Conservation (phyloP, 2,113 vertebrate species). For the Engraulis encrasicolus region DNA sequence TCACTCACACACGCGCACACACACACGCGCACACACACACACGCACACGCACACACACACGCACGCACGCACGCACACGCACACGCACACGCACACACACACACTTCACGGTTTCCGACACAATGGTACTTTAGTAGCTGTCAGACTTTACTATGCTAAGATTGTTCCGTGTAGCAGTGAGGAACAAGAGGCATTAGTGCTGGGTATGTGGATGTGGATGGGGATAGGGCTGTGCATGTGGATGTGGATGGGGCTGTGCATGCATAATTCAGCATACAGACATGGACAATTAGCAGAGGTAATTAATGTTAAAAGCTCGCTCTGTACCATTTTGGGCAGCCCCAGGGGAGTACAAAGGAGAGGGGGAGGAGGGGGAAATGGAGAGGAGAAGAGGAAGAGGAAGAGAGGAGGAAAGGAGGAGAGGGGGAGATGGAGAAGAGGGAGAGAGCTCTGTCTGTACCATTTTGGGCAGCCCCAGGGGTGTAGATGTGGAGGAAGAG, state of each 20-base stretch:
- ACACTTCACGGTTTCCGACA: not conserved
- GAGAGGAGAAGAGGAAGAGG: not conserved
- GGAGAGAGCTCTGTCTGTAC: slow-evolving; percentile 1
- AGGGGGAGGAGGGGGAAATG: not conserved
- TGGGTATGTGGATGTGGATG: too few relatives aligned
- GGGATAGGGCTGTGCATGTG: slow-evolving; percentile 24
- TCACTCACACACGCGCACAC: too few relatives aligned
- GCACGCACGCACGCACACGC: slow-evolving; percentile 2
- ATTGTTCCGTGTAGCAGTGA: not conserved
- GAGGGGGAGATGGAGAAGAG: not conserved
- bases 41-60: not conserved
- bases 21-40: not conserved
- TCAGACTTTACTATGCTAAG: not conserved
- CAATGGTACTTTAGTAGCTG: not conserved
- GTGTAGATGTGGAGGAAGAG: not conserved
- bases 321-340: not conserved
- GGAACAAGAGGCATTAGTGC: not conserved
- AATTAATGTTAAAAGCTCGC: slow-evolving; percentile 38
- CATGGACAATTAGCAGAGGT: slow-evolving; percentile 29
- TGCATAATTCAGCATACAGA: slow-evolving; percentile 39
- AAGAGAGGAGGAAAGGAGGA: not conserved
- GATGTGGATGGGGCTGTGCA: slow-evolving; percentile 1
- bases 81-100: not conserved
- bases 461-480: not conserved
- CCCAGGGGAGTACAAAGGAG: not conserved